Percentiles rank a stretch among this genome's conserved stretches.
phyloP scores from a whole-genome alignment of 1,140 invertebrate genomes.

The Pseudomyrmex dendroicus region DNA sequence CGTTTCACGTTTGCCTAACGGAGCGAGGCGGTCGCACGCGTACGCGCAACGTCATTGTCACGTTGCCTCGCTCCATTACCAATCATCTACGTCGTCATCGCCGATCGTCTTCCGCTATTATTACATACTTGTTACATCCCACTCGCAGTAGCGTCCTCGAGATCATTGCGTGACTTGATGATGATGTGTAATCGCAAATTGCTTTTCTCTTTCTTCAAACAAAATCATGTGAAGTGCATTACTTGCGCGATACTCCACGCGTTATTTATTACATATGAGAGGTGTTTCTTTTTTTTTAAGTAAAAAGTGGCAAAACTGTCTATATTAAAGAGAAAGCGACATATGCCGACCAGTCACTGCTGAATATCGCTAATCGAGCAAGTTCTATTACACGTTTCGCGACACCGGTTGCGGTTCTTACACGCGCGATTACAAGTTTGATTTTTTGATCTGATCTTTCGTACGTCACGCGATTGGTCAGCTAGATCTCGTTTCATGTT shows the following conservation, averaged over 20 bases:
- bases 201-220: not conserved
- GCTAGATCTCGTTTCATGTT: slow-evolving; percentile 39
- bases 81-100: slow-evolving; percentile 28
- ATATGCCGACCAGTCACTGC: not conserved
- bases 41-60: slow-evolving; percentile 63
- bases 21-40: slow-evolving; percentile 49
- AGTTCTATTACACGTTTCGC: not conserved
- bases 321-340: not conserved
- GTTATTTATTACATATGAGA: not conserved
- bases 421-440: not conserved
- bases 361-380: slow-evolving; percentile 21
- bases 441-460: slow-evolving; percentile 30
- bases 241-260: not conserved
- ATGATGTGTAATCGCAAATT: slow-evolving; percentile 34
- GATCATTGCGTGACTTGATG: slow-evolving; percentile 25
- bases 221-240: not conserved
- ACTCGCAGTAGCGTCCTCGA: slow-evolving; percentile 12
- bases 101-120: slow-evolving; percentile 47
- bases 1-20: slow-evolving; percentile 67
- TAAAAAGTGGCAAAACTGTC: no score
- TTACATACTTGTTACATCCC: slow-evolving; percentile 16
- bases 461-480: slow-evolving; percentile 11
- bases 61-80: slow-evolving; percentile 40
- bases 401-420: slow-evolving; percentile 2
- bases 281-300: not conserved